Evolutionary conservation across 37 sponge, comb jelly and placozoan genomes (phyloP).

Genomic region (Amphimedon queenslandica): DNA sequence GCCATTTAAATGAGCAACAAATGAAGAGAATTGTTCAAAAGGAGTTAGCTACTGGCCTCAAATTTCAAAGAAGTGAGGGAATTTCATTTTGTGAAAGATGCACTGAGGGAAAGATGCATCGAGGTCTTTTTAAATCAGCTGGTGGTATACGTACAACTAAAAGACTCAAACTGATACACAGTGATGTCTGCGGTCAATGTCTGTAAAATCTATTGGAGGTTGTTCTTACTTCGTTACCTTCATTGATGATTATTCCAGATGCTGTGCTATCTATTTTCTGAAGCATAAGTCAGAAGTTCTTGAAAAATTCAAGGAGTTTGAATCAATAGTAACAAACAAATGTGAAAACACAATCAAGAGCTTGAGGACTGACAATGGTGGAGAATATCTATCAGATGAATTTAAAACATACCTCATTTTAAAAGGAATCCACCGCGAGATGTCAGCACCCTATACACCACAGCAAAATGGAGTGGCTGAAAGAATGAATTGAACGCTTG

Average conservation of each 20-base stretch:
- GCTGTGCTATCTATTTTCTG: slow-evolving; percentile 18
- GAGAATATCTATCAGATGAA: too few species aligned
- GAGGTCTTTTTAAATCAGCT: slow-evolving; percentile 3
- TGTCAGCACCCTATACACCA: too few species aligned
- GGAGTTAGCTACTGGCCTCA: background rate
- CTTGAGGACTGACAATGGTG: slow-evolving; percentile 18
- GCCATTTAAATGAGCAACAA: background rate
- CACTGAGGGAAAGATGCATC: slow-evolving; percentile 1
- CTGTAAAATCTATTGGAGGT: slow-evolving; percentile 15
- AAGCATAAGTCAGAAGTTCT: too few species aligned
- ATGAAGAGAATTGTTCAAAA: background rate
- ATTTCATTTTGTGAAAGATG: slow-evolving; percentile 15
- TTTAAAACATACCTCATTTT: too few species aligned
- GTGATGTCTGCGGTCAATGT: slow-evolving; percentile 11
- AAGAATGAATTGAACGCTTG: too few species aligned
- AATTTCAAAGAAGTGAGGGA: background rate
- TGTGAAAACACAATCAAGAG: background rate
- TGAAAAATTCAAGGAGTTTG: slow-evolving; percentile 14
- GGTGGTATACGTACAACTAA: slow-evolving; percentile 1
- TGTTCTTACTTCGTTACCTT: slow-evolving; percentile 15
- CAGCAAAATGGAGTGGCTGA: too few species aligned
- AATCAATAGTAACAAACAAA: slow-evolving; percentile 4
- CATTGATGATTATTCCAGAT: slow-evolving; percentile 25
- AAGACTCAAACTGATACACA: slow-evolving; percentile 9
- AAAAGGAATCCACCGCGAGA: too few species aligned